Evolutionary conservation across 2,888 invertebrate genomes (phyloP).

Genomic region (Podotricha telesiphe): DNA sequence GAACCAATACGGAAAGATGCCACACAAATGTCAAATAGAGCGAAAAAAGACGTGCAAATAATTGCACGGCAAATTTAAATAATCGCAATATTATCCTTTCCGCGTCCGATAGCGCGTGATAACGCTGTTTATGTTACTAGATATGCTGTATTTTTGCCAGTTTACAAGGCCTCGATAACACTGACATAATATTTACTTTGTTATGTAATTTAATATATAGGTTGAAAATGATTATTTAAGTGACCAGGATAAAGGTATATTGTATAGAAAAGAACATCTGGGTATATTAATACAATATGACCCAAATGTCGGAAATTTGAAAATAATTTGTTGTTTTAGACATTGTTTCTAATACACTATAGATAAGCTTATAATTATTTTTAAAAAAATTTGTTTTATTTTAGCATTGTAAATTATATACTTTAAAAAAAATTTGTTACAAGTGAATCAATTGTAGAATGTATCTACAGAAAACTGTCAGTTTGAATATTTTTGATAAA

Average conservation of each 20-base stretch:
- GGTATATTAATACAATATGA: no score
- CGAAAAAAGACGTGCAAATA: slow-evolving; percentile 16
- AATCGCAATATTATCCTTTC: slow-evolving; percentile 27
- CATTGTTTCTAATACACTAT: no score
- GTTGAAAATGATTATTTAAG: neutral
- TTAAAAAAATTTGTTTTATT: no score
- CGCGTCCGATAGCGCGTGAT: slow-evolving; percentile 31
- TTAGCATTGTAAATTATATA: no score
- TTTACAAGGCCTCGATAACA: slow-evolving; percentile 15
- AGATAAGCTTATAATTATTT: no score
- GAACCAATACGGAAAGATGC: neutral
- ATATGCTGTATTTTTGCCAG: slow-evolving; percentile 4
- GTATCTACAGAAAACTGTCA: no score
- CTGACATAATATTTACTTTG: slow-evolving; percentile 16
- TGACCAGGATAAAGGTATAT: neutral
- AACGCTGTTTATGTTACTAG: slow-evolving; percentile 17
- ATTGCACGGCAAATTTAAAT: slow-evolving; percentile 11
- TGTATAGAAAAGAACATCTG: neutral
- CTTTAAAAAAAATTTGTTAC: no score
- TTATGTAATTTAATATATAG: slow-evolving; percentile 1
- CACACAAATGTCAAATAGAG: neutral
- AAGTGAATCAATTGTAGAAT: no score
- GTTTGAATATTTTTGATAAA: no score
- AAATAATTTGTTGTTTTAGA: no score
- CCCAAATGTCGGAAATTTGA: no score